Percentiles rank a stretch among this genome's conserved stretches.
Evolutionary conservation across 2,888 invertebrate species (phyloP).

Genomic region (Ischnus inquisitorius): DNA sequence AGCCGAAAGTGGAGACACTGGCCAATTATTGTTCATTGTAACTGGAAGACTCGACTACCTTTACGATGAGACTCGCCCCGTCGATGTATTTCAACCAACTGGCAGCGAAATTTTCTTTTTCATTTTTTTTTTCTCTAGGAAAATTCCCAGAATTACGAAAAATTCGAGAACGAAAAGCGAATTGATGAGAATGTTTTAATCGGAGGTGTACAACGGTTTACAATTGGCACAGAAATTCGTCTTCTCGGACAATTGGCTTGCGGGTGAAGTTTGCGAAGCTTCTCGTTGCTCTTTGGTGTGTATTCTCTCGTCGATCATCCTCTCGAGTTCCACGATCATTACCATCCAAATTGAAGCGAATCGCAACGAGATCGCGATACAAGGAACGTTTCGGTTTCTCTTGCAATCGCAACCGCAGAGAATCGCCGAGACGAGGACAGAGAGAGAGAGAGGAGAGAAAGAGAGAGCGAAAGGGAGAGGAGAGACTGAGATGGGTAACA

Average conservation of each 20-base stretch:
- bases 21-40: conserved; percentile 31
- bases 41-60: conserved; percentile 67
- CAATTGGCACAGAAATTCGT: background rate
- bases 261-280: conserved; percentile 18
- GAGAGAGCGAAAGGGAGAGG: conserved; percentile 35
- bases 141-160: conserved; percentile 32
- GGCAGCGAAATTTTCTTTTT: conserved; percentile 35
- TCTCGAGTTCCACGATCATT: conserved; percentile 30
- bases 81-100: conserved; percentile 73
- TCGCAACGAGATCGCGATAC: conserved; percentile 44
- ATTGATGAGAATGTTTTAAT: too few species aligned
- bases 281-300: conserved; percentile 18
- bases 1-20: conserved; percentile 11
- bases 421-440: conserved; percentile 27
- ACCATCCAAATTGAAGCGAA: conserved; percentile 46
- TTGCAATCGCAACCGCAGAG: conserved; percentile 60
- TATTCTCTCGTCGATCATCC: background rate
- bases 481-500: conserved; percentile 32
- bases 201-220: background rate
- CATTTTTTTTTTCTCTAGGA: background rate
- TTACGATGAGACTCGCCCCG: conserved; percentile 64
- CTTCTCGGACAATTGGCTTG: conserved; percentile 36
- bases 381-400: background rate
- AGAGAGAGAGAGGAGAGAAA: conserved; percentile 42
- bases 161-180: too few species aligned